phyloP scores from a whole-genome alignment of 1,140 invertebrate species.

The Amphibalanus amphitrite region DNA sequence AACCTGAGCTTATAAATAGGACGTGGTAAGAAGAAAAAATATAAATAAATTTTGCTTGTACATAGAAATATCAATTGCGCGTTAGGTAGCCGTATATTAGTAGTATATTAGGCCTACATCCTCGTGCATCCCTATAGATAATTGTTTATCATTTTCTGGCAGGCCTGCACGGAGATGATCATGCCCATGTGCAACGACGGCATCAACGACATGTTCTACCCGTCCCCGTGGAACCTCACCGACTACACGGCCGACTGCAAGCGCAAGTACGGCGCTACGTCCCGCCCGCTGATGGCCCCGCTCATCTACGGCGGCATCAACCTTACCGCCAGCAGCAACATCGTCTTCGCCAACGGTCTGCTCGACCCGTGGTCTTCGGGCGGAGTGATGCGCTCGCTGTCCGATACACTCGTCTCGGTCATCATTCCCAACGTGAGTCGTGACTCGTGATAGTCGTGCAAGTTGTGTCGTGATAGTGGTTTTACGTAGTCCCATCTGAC shows the following conservation, averaged over 20 bases:
- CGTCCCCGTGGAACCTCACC: conserved; percentile 50
- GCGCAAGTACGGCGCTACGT: conserved; percentile 45
- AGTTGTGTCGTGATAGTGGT: too few relatives aligned
- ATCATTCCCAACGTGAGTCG: conserved; percentile 47
- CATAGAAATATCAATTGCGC: not conserved
- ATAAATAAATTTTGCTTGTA: not conserved
- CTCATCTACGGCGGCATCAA: conserved; percentile 64
- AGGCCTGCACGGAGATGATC: conserved; percentile 89
- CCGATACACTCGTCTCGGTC: conserved; percentile 45
- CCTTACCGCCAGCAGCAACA: conserved; percentile 50
- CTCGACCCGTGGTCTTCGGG: conserved; percentile 87
- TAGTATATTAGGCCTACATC: too few relatives aligned
- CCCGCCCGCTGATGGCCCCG: conserved; percentile 44
- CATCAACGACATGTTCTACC: conserved; percentile 65
- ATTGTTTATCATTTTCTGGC: too few relatives aligned
- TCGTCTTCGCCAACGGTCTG: conserved; percentile 76
- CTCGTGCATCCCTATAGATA: too few relatives aligned
- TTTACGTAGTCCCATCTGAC: too few relatives aligned
- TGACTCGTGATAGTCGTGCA: too few relatives aligned
- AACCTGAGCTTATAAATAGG: conserved; percentile 42
- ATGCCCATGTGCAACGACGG: conserved; percentile 77
- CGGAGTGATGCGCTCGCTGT: conserved; percentile 57
- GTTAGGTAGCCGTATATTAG: not conserved
- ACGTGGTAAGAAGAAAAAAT: not conserved
- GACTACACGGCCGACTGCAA: conserved; percentile 44